phyloP scores from a whole-genome alignment of 2,797 vertebrate species.

The Phyllotis vaccarum region DNA sequence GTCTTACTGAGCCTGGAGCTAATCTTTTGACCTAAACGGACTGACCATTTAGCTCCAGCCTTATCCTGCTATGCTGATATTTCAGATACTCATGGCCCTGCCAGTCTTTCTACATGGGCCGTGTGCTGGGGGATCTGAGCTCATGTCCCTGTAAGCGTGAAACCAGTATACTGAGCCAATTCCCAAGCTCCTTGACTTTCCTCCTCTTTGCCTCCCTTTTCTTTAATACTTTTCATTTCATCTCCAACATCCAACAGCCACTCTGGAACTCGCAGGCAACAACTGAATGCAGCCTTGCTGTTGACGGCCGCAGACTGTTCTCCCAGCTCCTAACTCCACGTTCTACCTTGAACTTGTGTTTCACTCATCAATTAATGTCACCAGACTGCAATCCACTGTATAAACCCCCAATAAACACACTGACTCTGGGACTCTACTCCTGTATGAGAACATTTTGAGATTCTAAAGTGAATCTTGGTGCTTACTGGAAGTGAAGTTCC shows the following conservation, averaged over 20 bases:
- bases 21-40: background rate
- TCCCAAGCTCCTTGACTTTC: background rate
- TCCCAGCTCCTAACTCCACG: background rate
- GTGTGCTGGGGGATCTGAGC: too few species aligned
- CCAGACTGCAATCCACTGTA: rapidly evolving
- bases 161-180: background rate
- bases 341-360: background rate
- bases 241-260: background rate
- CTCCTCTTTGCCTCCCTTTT: background rate
- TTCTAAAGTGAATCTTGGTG: background rate
- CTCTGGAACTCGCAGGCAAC: rapidly evolving
- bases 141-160: background rate
- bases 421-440: background rate
- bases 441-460: background rate
- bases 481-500: background rate
- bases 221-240: background rate
- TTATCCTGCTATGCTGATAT: background rate
- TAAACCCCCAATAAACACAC: background rate
- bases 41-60: background rate
- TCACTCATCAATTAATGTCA: background rate
- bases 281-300: background rate
- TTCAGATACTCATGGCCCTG: background rate
- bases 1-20: too few species aligned
- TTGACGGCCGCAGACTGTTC: background rate
- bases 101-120: background rate